Evolutionary conservation across 1,140 invertebrate genomes (phyloP), one percentile per base, ranked within the genome.

Genomic region (Dendroctonus ponderosae): DNA sequence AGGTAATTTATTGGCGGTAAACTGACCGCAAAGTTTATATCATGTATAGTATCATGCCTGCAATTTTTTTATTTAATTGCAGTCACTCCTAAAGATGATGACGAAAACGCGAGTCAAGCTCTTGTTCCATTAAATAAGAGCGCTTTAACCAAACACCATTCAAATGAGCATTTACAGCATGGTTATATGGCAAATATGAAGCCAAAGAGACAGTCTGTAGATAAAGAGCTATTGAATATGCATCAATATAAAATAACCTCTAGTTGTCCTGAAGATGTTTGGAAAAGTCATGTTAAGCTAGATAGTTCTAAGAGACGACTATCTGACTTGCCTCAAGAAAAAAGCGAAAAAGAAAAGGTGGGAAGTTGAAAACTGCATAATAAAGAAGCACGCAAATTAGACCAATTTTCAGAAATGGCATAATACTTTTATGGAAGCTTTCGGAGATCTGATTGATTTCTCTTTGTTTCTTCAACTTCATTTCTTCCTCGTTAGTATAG

Each of bases 211-310:
- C 15, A 14, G 5, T 62, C 62, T 74, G 89, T 91, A 76, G 40
- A 52, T 14, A 89, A 89, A 50, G 90, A 90, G 2, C 89, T 91
- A 79, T 78, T 92, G 39, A 91, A 91, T 77, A 86, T 91, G 54
- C 86, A 88, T 64, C 84, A 88, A 57, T 94, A 94, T 78, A 84
- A 89, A 46, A 79, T 94, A 58, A 84, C 91, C 46, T 93, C 91
- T 0, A 94, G 91, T 12, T 94, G 92, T 78, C 92, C 93, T 0
- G 88, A 94, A 79, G 93, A 95, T 73, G 9, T 64, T 54, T 41
- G 14, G 12, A 43, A 54, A 11, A n/a, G 44, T 15, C 51, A 62
- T 8, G 39, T 52, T 14, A 3, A 48, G 12, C n/a, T 59, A 11
- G 43, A 6, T n/a, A 8, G 41, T 37, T 93, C 92, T 75, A 85